Conservation (phyloP, 1,140 invertebrate species). For the Polyergus mexicanus region DNA sequence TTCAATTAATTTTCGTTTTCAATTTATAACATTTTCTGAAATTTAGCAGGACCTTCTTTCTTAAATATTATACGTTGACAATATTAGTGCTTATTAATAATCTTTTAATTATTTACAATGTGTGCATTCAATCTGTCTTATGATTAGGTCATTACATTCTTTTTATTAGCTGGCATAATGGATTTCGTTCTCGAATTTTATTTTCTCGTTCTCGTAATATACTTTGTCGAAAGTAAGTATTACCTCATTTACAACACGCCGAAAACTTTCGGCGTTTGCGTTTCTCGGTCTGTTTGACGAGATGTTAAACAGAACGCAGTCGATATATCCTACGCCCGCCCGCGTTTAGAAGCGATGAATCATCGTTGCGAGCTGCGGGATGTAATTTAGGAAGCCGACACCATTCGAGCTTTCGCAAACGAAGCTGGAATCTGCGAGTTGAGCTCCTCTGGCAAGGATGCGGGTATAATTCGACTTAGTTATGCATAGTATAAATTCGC, state of each 20-base stretch:
- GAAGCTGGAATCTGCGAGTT: constrained; percentile 14
- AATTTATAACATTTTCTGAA: not conserved
- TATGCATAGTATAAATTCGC: constrained; percentile 23
- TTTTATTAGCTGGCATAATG: not conserved
- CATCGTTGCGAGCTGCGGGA: constrained; percentile 65
- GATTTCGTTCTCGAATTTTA: not conserved
- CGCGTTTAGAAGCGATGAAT: constrained; percentile 67
- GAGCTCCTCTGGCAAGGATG: constrained; percentile 16
- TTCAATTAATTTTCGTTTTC: not conserved
- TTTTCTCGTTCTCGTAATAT: constrained; percentile 19
- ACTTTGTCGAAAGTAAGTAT: not conserved
- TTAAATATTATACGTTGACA: not conserved
- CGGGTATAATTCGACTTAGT: constrained; percentile 12
- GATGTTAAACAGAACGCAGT: constrained; percentile 34
- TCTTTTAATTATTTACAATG: not conserved
- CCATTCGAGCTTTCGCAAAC: constrained; percentile 52
- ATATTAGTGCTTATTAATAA: not conserved
- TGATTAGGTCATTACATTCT: not conserved
- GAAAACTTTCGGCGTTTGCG: constrained; percentile 11
- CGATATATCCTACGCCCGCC: constrained; percentile 58
- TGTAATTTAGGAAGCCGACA: constrained; percentile 69
- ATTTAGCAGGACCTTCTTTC: not conserved
- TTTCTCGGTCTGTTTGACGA: constrained; percentile 56
- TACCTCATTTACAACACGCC: not conserved
- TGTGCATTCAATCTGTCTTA: not conserved